Percentiles rank a stretch among this genome's conserved stretches.
Conservation (phyloP, 2,113 vertebrate species). For the Bungarus multicinctus region DNA sequence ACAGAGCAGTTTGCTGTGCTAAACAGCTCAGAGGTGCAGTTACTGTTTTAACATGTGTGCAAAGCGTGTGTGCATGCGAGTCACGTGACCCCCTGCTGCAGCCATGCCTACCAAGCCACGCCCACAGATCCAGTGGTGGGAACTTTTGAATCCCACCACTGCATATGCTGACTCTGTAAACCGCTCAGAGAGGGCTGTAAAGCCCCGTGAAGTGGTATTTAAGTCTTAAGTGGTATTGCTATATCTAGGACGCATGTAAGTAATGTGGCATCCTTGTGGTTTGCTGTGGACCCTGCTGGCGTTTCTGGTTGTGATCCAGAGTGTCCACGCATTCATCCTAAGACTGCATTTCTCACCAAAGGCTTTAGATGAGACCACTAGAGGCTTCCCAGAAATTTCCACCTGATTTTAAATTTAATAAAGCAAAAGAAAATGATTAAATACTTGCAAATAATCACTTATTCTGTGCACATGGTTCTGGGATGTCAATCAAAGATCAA, state of each 20-base stretch:
- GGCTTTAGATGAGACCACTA: not conserved
- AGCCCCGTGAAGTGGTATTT: too few species aligned
- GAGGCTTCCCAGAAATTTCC: not conserved
- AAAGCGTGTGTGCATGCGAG: too few species aligned
- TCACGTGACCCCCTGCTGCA: too few species aligned
- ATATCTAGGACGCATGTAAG: not conserved
- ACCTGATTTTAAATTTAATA: not conserved
- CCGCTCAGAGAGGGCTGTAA: too few species aligned
- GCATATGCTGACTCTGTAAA: too few species aligned
- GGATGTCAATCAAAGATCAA: not conserved
- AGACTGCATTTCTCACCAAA: not conserved
- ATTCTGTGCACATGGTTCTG: not conserved
- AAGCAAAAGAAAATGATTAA: not conserved
- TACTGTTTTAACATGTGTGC: too few species aligned
- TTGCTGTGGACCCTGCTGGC: not conserved
- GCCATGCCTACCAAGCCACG: too few species aligned
- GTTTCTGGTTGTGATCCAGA: not conserved
- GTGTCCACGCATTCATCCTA: not conserved
- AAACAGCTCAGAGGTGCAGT: too few species aligned
- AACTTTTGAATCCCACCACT: too few species aligned
- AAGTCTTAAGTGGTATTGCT: too few species aligned
- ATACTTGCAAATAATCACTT: not conserved
- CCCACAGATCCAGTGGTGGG: too few species aligned
- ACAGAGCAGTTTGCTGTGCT: too few species aligned
- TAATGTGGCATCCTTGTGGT: not conserved